Percentiles rank a stretch among this genome's conserved stretches.
Evolutionary conservation across 2,113 vertebrate species (phyloP).

Genomic region (Solea senegalensis): DNA sequence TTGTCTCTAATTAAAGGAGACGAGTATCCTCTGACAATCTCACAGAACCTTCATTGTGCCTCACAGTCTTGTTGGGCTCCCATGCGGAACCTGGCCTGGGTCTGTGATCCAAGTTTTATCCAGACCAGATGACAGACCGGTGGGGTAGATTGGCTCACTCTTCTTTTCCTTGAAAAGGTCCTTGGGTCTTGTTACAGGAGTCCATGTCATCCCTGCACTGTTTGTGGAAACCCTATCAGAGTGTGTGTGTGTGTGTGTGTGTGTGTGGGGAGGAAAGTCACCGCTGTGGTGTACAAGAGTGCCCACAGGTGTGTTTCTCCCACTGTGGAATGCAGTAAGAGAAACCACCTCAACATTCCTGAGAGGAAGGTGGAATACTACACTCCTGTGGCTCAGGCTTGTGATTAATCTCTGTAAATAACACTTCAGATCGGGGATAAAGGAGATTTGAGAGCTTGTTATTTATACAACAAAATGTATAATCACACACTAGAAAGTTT

Average conservation of each 20-base stretch:
- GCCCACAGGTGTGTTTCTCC: constrained; percentile 58
- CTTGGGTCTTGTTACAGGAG: constrained; percentile 60
- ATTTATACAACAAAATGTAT: constrained; percentile 12
- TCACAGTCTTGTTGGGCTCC: constrained; percentile 28
- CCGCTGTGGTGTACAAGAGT: not conserved
- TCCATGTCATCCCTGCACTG: constrained; percentile 25
- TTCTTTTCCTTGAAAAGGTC: constrained; percentile 24
- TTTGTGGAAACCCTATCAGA: constrained; percentile 50
- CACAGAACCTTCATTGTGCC: constrained; percentile 71
- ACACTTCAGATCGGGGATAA: constrained; percentile 6
- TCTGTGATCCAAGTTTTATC: constrained; percentile 33
- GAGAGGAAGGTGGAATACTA: constrained; percentile 32
- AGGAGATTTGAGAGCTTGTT: not conserved
- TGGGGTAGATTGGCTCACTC: constrained; percentile 35
- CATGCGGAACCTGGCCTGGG: constrained; percentile 28
- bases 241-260: too few relatives aligned
- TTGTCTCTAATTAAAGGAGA: constrained; percentile 54
- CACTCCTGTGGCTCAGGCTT: constrained; percentile 2
- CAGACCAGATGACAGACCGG: constrained; percentile 41
- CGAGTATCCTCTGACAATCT: constrained; percentile 30
- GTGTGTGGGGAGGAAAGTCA: constrained; percentile 25
- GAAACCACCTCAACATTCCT: constrained; percentile 45
- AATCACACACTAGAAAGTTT: not conserved
- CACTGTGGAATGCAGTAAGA: constrained; percentile 50
- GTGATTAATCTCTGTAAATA: constrained; percentile 15